These are phyloP conservation scores for Periophthalmus modestus DNA, from an alignment of 2,113 vertebrate genomes.

Conservation along the genomic window DNA sequence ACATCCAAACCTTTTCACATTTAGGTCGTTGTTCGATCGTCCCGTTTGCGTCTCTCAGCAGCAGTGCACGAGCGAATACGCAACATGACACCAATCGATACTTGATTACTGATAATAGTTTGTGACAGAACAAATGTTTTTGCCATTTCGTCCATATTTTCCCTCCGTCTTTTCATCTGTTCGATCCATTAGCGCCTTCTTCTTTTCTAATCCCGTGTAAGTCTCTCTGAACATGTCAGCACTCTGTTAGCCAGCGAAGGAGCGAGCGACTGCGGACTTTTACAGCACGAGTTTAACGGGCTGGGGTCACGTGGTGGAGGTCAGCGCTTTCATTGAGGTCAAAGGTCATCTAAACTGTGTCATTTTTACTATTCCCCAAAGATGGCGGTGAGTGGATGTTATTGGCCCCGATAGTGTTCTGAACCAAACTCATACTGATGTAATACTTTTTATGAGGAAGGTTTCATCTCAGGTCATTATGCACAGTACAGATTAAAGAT, in stretches of 20 bases:
- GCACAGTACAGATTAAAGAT: not conserved
- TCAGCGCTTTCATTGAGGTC: constrained; percentile 38
- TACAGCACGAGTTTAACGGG: constrained; percentile 44
- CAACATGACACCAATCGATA: not conserved
- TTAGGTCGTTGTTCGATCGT: too few relatives aligned
- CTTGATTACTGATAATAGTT: not conserved
- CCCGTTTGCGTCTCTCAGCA: not conserved
- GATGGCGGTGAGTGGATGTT: constrained; percentile 25
- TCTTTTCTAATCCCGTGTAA: not conserved
- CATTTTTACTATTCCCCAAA: constrained; percentile 50
- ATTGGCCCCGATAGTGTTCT: constrained; percentile 19
- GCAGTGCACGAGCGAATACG: not conserved
- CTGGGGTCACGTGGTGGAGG: constrained; percentile 31
- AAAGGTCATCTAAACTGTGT: constrained; percentile 51
- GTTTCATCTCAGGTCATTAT: constrained; percentile 5
- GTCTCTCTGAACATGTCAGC: constrained; percentile 1
- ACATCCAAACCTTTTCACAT: too few relatives aligned
- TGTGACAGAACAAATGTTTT: not conserved
- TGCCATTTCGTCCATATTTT: not conserved
- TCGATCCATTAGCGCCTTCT: not conserved
- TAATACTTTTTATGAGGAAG: not conserved
- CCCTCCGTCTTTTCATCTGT: not conserved
- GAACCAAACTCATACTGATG: not conserved
- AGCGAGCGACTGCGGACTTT: constrained; percentile 15
- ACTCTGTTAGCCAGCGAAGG: not conserved